These are phyloP conservation scores for Pocillopora damicornis DNA, from an alignment of 64 coral and sea anemone genomes.

Conservation along the genomic window DNA sequence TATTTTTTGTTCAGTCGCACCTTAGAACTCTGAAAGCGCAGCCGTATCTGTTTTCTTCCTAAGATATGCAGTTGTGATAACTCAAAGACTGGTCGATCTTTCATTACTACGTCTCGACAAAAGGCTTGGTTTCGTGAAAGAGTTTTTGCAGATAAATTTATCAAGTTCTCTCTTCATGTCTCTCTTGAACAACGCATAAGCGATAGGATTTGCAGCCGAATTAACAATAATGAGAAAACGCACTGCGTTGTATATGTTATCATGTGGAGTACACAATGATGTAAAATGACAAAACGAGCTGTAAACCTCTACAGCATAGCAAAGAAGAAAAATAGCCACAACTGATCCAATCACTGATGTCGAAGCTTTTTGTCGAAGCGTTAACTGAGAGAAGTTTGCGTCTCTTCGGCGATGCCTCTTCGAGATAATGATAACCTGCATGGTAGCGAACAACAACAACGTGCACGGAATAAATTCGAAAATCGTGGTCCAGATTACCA, in stretches of 20 bases:
- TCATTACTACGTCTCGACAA: neutral
- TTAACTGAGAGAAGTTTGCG: neutral
- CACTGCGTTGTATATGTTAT: neutral
- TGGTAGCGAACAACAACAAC: neutral
- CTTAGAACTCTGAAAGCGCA: too few species aligned
- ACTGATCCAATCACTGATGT: neutral
- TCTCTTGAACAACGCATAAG: constrained; percentile 9
- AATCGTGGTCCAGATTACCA: neutral
- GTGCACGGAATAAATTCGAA: constrained; percentile 11
- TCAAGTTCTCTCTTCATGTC: neutral
- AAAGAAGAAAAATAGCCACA: neutral
- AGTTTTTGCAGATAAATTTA: neutral
- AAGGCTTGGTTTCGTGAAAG: neutral
- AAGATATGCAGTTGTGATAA: too few species aligned
- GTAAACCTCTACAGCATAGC: neutral
- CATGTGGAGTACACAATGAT: neutral
- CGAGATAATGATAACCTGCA: neutral
- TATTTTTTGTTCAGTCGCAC: too few species aligned
- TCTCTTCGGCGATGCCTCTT: neutral
- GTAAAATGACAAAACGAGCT: constrained; percentile 19
- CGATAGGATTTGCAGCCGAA: neutral
- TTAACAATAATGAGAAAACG: neutral
- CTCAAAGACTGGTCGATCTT: neutral
- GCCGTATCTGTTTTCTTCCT: too few species aligned
- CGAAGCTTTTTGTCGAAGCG: neutral